Evolutionary conservation across 2,888 invertebrate genomes (phyloP).

Genomic region (Stegophylla sp.): DNA sequence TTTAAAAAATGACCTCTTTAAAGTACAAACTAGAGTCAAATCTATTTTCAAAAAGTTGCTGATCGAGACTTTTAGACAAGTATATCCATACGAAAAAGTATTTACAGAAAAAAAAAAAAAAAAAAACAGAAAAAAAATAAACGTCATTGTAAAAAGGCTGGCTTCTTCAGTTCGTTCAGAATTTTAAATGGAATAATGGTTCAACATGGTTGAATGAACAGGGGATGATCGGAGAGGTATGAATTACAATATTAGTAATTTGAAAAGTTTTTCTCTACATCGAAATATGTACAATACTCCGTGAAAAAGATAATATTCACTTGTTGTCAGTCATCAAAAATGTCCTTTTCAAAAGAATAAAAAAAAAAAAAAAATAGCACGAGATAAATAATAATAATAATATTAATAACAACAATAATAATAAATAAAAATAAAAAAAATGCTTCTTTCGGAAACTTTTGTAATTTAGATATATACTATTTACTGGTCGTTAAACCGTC

Average conservation of each 20-base stretch:
- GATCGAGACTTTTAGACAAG: no score
- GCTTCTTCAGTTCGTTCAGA: no score
- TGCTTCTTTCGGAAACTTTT: conserved; percentile 11
- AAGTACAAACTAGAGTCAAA: no score
- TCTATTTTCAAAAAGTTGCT: no score
- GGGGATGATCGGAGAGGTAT: not conserved
- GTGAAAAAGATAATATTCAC: not conserved
- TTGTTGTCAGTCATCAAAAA: conserved; percentile 18
- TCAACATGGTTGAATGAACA: not conserved
- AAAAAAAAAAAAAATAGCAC: no score
- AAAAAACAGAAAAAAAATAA: no score
- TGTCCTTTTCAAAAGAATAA: not conserved
- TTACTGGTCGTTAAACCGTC: conserved; percentile 38
- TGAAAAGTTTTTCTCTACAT: conserved; percentile 10
- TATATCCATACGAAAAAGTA: no score
- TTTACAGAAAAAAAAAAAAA: no score
- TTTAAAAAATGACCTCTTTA: no score
- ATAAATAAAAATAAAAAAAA: conserved; percentile 2
- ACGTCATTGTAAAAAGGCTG: no score
- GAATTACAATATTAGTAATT: not conserved
- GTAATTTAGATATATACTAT: conserved; percentile 31
- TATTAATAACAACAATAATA: no score
- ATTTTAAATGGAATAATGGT: no score
- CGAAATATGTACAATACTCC: not conserved
- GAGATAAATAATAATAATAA: conserved; percentile 1